phyloP scores from a whole-genome alignment of 2,113 vertebrate species.

The Rhipidura dahli region DNA sequence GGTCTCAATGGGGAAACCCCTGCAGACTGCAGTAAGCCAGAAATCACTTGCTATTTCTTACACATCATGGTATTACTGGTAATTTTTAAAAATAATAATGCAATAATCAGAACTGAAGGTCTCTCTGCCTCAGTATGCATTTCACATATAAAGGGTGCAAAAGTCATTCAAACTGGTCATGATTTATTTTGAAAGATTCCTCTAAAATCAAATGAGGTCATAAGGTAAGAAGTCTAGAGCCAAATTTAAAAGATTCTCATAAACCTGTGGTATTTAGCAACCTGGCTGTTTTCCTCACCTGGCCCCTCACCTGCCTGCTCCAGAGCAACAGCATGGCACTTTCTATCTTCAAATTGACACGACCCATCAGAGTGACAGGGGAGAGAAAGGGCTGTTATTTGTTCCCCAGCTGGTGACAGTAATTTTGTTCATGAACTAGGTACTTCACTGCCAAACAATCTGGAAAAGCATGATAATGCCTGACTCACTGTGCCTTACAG shows the following conservation, averaged over 20 bases:
- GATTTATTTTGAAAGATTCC: not conserved
- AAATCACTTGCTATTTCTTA: conserved; percentile 10
- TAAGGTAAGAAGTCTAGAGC: not conserved
- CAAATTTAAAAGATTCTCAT: not conserved
- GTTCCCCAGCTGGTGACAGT: conserved; percentile 35
- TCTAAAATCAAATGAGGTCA: not conserved
- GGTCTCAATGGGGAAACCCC: not conserved
- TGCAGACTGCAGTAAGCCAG: not conserved
- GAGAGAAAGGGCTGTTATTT: conserved; percentile 45
- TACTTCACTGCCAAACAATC: conserved; percentile 53
- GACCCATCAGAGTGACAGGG: not conserved
- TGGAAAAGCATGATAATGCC: conserved; percentile 49
- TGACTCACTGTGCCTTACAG: conserved; percentile 11
- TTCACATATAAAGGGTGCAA: not conserved
- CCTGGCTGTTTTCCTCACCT: not conserved
- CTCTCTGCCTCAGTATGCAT: not conserved
- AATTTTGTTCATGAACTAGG: conserved; percentile 54
- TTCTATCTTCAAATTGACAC: not conserved
- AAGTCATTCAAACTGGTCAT: not conserved
- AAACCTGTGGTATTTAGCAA: not conserved
- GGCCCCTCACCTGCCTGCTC: conserved; percentile 15
- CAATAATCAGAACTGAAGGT: not conserved
- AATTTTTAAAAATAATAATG: not conserved
- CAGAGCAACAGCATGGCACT: not conserved
- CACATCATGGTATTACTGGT: not conserved